Base-by-base conservation (phyloP, 2,888 invertebrate genomes). In the Sylvicola cinctus region DNA sequence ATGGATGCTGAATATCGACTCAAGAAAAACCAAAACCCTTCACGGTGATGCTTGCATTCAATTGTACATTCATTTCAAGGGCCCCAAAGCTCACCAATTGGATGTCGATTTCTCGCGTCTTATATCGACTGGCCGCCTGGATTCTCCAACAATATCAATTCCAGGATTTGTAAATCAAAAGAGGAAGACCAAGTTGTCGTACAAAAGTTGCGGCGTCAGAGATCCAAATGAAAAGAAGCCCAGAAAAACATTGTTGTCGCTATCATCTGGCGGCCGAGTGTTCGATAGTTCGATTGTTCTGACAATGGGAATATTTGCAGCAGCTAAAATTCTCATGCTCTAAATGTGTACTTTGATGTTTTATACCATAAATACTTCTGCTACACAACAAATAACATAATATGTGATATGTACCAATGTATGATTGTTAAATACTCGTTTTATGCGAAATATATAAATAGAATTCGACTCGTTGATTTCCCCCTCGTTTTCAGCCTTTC, bases 1-100 rank as follows among this genome's bases (percentile, higher is more conserved):
- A 50, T 90, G 90, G 90, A 79, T 87, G 74, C 51, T 90, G 42
- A 73, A 76, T 13, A 75, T 84, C 35, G 88, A 88, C 60, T 71
- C 75, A 26, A 66, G 87, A 5, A 73, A 74, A 51, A 84, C 85
- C 1, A 75, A 75, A 49, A 57, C 66, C 17, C 61, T 90, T 34
- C 79, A 85, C 50, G 65, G 70, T 41, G 77, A 78, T 36, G 67
- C 76, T 31, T 90, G 90, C 49, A 63, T 87, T 13, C 88, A 88
- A 57, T 65, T 90, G 48, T 63, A 84, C 36, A 63, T 90, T 46
- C 87, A 88, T 57, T 90, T 90, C 54, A 76, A 74, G 58, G 80
- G 83, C 2, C 79, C 85, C 0, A 66, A 76, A 17, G 87, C 87
- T 1, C 72, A 66, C 51, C 64, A 68, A 40, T 58, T 88, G 15